Evolutionary conservation across 2,113 vertebrate species (phyloP).

Genomic region (Myrmecophaga tridactyla): DNA sequence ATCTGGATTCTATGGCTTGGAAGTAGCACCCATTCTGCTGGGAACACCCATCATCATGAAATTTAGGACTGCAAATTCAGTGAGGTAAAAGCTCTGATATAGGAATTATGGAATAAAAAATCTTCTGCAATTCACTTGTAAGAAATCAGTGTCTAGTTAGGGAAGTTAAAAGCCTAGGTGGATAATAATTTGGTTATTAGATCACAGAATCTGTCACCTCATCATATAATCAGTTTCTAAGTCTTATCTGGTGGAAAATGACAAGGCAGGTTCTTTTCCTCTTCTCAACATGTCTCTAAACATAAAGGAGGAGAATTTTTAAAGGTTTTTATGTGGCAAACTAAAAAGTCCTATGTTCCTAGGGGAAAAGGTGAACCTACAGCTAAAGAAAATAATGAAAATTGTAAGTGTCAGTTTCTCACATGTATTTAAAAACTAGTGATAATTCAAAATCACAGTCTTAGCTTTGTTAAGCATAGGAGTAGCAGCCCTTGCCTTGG

Average conservation of each 20-base stretch:
- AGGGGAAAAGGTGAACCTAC: neutral
- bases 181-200: neutral
- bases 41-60: neutral
- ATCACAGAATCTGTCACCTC: neutral
- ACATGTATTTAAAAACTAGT: conserved; percentile 7
- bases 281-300: conserved; percentile 23
- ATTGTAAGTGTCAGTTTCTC: conserved; percentile 14
- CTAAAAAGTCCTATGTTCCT: neutral
- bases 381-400: neutral
- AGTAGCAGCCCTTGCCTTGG: neutral
- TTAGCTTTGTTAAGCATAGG: neutral
- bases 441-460: neutral
- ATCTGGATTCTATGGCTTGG: conserved; percentile 10
- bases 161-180: conserved; percentile 14
- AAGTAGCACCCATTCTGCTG: conserved; percentile 45
- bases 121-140: neutral
- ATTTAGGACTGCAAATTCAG: neutral
- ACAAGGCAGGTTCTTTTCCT: neutral
- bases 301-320: neutral
- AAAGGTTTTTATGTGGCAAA: conserved; percentile 23
- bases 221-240: neutral
- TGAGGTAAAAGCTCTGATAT: neutral
- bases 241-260: neutral
- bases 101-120: neutral
- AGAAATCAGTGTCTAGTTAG: neutral